Conservation (phyloP, 2,888 invertebrate genomes). For the Rutpela maculata region DNA sequence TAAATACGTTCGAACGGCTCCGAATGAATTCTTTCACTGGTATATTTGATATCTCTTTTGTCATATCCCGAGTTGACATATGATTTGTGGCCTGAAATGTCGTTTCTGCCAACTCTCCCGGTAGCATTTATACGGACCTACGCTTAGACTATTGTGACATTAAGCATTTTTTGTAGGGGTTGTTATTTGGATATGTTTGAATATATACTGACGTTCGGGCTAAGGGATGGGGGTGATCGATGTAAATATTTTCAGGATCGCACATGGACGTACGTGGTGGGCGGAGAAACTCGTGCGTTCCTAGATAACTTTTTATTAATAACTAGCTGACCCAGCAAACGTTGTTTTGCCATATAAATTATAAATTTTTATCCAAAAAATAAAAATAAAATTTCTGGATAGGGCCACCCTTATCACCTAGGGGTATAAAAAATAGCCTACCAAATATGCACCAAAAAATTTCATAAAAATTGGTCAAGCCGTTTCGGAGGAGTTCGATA, state of each 20-base stretch:
- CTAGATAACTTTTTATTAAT: too few species aligned
- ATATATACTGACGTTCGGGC: conserved; percentile 55
- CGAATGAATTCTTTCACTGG: conserved; percentile 33
- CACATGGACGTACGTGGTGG: background rate
- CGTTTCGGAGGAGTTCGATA: too few species aligned
- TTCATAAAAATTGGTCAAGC: too few species aligned
- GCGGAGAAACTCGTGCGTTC: background rate
- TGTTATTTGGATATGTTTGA: conserved; percentile 60
- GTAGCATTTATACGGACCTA: conserved; percentile 65
- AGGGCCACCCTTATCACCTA: too few species aligned
- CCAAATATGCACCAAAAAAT: too few species aligned
- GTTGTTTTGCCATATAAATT: too few species aligned
- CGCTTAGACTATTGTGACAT: conserved; percentile 69
- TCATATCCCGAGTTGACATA: conserved; percentile 69
- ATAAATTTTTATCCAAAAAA: too few species aligned
- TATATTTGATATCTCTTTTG: conserved; percentile 66
- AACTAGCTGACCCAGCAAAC: too few species aligned
- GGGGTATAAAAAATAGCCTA: too few species aligned
- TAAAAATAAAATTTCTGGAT: too few species aligned
- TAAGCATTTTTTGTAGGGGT: conserved; percentile 62
- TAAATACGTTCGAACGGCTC: conserved; percentile 38
- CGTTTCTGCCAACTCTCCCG: conserved; percentile 56
- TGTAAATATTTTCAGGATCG: conserved; percentile 36
- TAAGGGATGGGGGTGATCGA: conserved; percentile 40
- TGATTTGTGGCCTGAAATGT: conserved; percentile 71